Conservation (phyloP, 1,140 invertebrate genomes). For the Plutomurus gul region DNA sequence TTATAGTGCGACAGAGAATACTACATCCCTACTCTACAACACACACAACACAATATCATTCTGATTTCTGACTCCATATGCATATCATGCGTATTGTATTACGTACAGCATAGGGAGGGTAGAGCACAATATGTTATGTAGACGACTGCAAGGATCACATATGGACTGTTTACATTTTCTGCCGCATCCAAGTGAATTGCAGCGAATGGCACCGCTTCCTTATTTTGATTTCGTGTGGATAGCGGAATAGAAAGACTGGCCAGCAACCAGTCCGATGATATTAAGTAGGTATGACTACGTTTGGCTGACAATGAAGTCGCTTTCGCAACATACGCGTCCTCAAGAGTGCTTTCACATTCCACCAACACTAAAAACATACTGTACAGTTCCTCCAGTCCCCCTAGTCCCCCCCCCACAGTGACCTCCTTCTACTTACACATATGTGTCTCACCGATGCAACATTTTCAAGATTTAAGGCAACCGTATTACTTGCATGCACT, state of each 20-base stretch:
- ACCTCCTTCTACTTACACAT: no score
- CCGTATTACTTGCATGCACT: no score
- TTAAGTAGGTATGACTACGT: no score
- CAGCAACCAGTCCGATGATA: not conserved
- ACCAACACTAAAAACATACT: not conserved
- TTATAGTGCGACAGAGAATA: constrained; percentile 18
- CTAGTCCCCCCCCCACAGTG: not conserved
- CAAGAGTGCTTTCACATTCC: constrained; percentile 10
- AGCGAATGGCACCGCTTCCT: no score
- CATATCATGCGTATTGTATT: not conserved
- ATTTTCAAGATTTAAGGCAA: no score
- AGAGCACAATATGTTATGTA: no score
- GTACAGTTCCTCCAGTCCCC: not conserved
- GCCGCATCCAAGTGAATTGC: no score
- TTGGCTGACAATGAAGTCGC: constrained; percentile 2
- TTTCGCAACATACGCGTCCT: constrained; percentile 35
- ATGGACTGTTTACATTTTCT: no score
- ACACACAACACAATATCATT: not conserved
- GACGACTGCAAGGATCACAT: no score
- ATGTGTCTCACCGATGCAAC: no score
- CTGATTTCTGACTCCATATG: not conserved
- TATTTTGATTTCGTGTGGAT: no score
- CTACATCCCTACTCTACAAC: not conserved
- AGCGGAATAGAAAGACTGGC: not conserved
- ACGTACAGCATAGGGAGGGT: no score